Evolutionary conservation across 1,140 invertebrate species (phyloP).

Genomic region (Physella acuta): DNA sequence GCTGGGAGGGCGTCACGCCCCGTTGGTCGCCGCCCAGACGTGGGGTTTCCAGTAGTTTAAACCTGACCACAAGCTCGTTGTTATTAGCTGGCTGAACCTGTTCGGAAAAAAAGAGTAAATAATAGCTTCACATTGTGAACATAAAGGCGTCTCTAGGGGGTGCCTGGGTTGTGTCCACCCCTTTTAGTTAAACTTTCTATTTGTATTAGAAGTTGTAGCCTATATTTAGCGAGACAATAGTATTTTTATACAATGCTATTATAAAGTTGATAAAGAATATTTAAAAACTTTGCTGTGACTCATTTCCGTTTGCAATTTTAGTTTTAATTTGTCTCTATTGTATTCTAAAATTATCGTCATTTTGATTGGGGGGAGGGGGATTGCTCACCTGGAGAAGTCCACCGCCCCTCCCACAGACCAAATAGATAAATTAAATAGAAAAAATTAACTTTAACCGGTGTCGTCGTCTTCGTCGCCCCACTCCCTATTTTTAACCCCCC

Average conservation of each 20-base stretch:
- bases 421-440: too few relatives aligned
- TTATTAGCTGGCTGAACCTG: neutral
- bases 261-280: neutral
- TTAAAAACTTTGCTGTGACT: neutral
- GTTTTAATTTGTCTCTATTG: too few relatives aligned
- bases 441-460: too few relatives aligned
- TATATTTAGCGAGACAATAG: neutral
- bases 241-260: neutral
- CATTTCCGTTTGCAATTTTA: too few relatives aligned
- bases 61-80: neutral
- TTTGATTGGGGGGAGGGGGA: too few relatives aligned
- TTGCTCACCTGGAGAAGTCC: too few relatives aligned
- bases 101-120: neutral
- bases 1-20: neutral
- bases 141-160: too few relatives aligned
- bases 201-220: neutral
- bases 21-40: neutral
- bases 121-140: neutral
- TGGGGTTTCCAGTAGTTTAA: neutral
- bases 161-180: too few relatives aligned
- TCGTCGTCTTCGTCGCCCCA: too few relatives aligned
- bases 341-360: too few relatives aligned
- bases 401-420: too few relatives aligned
- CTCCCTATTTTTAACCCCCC: too few relatives aligned
- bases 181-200: neutral